Evolutionary conservation across 2,113 vertebrate genomes (phyloP), one percentile per base, ranked within the genome.

Genomic region (Eulacestoma nigropectus): DNA sequence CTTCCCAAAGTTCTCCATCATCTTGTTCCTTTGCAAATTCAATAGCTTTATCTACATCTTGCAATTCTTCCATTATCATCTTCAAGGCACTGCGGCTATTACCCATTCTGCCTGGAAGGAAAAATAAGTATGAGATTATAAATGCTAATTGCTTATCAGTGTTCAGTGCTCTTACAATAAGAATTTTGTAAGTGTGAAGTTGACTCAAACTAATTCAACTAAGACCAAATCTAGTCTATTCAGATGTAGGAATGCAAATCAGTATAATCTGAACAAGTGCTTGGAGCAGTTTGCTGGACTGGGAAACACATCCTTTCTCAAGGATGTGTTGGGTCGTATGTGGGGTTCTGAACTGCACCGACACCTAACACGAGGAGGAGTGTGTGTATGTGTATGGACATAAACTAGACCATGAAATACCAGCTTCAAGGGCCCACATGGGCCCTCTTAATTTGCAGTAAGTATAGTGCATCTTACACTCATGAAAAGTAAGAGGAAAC

Each of bases 21-120:
- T 99, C 99, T 94, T 99, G 99, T 82, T 99, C 99, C 96, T 99
- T 99, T 68, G 99, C 99, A 93, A 99, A 99, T 84, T 99, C 99
- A 76, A 99, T 99, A 55, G 99, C 99, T 96, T 99, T 99, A 96
- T 99, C 99, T 72, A 99, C 99, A 16, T 99, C 98, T 39, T 97
- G 98, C 89, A 99, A 80, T 91, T 99, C 99, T 95, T 99, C 99
- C 99, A 99, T 99, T 95, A 99, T 99, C 99, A 99, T 99, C 98
- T 99, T 99, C 83, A 99, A 96, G 27, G 99, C 99, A 50, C 98
- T 98, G 72, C 99, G 98, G 89, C 99, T 99, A 95, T 99, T 99
- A 33, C 99, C 99, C 99, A 99, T 99, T 91, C 99, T 98, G 97
- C 99, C 99, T 99, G 91, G 50, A 80, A 80, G 22, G 62, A n/a